Percentiles rank a stretch among this genome's conserved stretches.
phyloP scores from a whole-genome alignment of 2,888 invertebrate species.

The Apamea sordens region DNA sequence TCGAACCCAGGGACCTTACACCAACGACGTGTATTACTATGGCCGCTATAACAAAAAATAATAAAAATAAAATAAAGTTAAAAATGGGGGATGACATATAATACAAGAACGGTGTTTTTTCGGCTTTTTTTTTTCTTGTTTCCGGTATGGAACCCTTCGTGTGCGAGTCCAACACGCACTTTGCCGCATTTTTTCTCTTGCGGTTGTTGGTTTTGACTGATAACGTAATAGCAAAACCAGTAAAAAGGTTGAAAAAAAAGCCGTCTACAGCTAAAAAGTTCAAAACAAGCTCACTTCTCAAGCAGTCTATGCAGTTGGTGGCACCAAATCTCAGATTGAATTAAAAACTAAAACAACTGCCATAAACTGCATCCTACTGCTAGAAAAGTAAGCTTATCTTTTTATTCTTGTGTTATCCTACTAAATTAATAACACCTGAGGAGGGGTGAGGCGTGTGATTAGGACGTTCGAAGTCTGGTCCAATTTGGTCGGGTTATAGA shows the following conservation, averaged over 20 bases:
- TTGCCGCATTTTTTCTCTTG: neutral
- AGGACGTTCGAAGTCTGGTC: too few species aligned
- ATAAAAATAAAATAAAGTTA: neutral
- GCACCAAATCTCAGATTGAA: neutral
- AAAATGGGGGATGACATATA: too few species aligned
- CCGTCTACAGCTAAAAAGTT: neutral
- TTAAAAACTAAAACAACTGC: neutral
- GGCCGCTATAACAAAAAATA: neutral
- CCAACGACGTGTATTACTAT: neutral
- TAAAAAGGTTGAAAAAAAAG: neutral
- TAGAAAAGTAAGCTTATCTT: too few species aligned
- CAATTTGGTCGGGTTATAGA: too few species aligned
- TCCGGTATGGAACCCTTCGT: neutral
- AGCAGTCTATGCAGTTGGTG: neutral
- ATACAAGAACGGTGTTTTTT: too few species aligned
- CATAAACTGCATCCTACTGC: too few species aligned
- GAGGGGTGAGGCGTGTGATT: too few species aligned
- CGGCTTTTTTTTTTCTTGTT: too few species aligned
- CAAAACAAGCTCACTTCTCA: neutral
- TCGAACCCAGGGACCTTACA: neutral
- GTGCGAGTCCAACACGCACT: too few species aligned
- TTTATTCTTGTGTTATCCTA: too few species aligned
- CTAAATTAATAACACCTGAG: too few species aligned
- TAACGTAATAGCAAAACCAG: neutral
- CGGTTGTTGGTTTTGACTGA: neutral